A percentile compares a stretch with the other conserved stretches of the same genome.
phyloP scores from a whole-genome alignment of 2,888 invertebrate genomes.

The Platycnemis pennipes region DNA sequence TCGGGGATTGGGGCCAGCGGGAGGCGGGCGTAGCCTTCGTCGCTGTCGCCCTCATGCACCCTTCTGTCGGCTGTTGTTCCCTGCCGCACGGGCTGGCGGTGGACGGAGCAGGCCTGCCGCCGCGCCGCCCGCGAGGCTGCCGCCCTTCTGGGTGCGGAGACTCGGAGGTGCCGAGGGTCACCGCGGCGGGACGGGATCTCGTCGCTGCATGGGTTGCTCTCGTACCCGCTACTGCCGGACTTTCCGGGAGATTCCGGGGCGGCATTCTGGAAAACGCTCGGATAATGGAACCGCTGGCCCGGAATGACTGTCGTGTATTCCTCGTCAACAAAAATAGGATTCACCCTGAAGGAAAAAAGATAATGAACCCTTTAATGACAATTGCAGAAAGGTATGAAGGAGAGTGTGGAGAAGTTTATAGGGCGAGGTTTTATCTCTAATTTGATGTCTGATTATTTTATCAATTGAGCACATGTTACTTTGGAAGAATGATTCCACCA shows the following conservation, averaged over 20 bases:
- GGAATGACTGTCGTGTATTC: slow-evolving; percentile 47
- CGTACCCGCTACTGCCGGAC: slow-evolving; percentile 78
- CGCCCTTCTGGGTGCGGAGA: slow-evolving; percentile 75
- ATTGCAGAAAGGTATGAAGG: too few species aligned
- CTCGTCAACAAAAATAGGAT: slow-evolving; percentile 78
- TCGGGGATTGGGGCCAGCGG: slow-evolving; percentile 79
- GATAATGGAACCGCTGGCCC: slow-evolving; percentile 73
- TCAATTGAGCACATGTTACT: too few species aligned
- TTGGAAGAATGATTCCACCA: too few species aligned
- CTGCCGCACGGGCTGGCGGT: slow-evolving; percentile 72
- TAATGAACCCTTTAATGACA: too few species aligned
- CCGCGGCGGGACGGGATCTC: slow-evolving; percentile 71
- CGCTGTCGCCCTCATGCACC: slow-evolving; percentile 68
- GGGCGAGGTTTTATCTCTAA: too few species aligned
- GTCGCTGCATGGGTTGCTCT: slow-evolving; percentile 75
- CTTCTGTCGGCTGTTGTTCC: not conserved
- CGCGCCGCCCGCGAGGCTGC: slow-evolving; percentile 78
- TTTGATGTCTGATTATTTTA: too few species aligned
- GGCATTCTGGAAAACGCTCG: slow-evolving; percentile 72
- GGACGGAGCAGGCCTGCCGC: slow-evolving; percentile 74
- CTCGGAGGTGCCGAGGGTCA: not conserved
- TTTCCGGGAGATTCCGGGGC: slow-evolving; percentile 75
- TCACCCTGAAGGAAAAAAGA: slow-evolving; percentile 76
- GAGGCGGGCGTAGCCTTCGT: slow-evolving; percentile 73
- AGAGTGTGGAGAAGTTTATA: too few species aligned